A percentile compares a stretch with the other conserved stretches of the same genome.
These are phyloP conservation scores for Isotomurus palustris DNA, from an alignment of 2,888 invertebrate genomes.

Conservation along the genomic window DNA sequence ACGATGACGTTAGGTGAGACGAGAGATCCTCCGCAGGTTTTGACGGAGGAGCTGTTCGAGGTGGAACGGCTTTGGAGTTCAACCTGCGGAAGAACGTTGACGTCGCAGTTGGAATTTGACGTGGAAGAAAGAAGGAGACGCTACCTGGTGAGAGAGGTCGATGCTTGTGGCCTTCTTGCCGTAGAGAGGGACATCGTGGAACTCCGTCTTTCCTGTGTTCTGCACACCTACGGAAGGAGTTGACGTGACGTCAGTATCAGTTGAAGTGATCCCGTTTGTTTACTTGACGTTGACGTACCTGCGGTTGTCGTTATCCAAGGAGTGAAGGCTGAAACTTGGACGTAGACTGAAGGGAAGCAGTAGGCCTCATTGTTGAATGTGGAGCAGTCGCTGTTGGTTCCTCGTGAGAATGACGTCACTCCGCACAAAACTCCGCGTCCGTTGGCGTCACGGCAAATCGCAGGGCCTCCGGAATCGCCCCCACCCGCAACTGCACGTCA, in stretches of 20 bases:
- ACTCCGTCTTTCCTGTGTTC: not conserved
- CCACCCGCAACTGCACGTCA: not conserved
- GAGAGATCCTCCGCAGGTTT: slow-evolving; percentile 10
- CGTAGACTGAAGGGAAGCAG: not conserved
- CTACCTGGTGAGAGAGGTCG: not conserved
- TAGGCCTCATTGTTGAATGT: not conserved
- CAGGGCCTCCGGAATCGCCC: slow-evolving; percentile 12
- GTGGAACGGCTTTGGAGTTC: no score
- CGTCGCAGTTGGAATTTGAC: not conserved
- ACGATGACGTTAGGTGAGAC: not conserved
- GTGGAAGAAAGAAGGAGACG: not conserved
- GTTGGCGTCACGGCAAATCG: slow-evolving; percentile 6
- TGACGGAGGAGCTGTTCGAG: not conserved
- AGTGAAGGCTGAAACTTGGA: not conserved
- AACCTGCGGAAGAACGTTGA: not conserved
- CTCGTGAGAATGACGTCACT: not conserved
- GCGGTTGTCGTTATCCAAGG: slow-evolving; percentile 9
- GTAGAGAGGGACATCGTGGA: not conserved
- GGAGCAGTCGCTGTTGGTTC: not conserved
- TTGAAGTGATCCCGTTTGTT: not conserved
- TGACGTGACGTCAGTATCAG: no score
- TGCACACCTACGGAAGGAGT: not conserved
- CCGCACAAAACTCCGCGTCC: slow-evolving; percentile 3
- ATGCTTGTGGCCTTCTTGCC: not conserved
- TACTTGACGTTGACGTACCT: no score